These are phyloP conservation scores for Diarsia dahlii DNA, from an alignment of 2,888 invertebrate genomes.

Conservation along the genomic window DNA sequence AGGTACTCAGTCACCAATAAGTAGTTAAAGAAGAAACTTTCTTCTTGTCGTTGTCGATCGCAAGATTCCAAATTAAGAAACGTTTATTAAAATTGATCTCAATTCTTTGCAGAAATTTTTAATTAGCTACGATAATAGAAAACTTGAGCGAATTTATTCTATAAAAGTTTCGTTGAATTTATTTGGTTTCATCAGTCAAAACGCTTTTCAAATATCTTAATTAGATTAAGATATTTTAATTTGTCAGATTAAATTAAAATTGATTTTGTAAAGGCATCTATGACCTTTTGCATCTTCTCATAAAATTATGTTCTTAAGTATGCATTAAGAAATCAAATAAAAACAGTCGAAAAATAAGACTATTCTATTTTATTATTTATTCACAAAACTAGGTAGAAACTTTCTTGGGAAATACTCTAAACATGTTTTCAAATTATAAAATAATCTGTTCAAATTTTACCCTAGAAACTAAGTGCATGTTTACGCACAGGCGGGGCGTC, in stretches of 20 bases:
- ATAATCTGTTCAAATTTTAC: constrained; percentile 30
- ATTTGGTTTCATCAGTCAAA: background rate
- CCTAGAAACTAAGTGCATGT: constrained; percentile 23
- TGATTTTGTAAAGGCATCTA: too few species aligned
- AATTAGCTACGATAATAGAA: constrained; percentile 1
- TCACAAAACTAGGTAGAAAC: background rate
- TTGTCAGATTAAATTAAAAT: background rate
- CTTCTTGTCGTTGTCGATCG: constrained; percentile 9
- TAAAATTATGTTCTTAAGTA: background rate
- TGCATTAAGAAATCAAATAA: background rate
- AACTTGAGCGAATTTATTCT: constrained; percentile 5
- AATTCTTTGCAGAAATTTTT: background rate
- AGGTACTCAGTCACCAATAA: constrained; percentile 15
- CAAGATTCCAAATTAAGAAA: constrained; percentile 28
- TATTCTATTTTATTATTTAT: background rate
- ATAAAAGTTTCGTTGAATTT: constrained; percentile 5
- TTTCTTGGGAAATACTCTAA: constrained; percentile 1
- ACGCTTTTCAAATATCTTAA: background rate
- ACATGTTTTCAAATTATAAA: constrained; percentile 7
- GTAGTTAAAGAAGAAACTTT: constrained; percentile 10
- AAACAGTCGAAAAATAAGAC: background rate
- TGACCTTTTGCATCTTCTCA: background rate
- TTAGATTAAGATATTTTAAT: too few species aligned
- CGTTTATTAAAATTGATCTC: constrained; percentile 20
- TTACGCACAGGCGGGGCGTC: too few species aligned